Base-by-base conservation (phyloP, 2,888 invertebrate genomes). In the Micoletzkya japonica region DNA sequence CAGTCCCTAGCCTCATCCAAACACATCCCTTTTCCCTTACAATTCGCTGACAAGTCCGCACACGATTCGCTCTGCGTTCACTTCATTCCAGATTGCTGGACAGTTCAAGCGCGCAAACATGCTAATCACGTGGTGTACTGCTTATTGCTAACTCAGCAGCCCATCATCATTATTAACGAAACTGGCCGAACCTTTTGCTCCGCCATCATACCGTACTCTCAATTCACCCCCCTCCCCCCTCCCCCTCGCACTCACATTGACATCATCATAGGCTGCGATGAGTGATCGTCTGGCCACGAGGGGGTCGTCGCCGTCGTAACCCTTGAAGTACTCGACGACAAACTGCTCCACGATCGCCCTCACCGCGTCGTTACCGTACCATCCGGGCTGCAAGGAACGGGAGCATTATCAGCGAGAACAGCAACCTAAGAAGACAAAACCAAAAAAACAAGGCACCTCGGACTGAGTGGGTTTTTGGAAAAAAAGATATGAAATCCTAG, bases 181-280 rank as follows among this genome's bases (percentile, higher is more conserved):
- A n/a, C n/a, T n/a, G n/a, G n/a, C n/a, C n/a, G n/a, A n/a, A n/a
- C n/a, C n/a, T n/a, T n/a, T n/a, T n/a, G n/a, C n/a, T n/a, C n/a
- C n/a, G n/a, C n/a, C n/a, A n/a, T n/a, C n/a, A n/a, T n/a, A n/a
- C n/a, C n/a, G n/a, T n/a, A n/a, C n/a, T n/a, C n/a, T n/a, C n/a
- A n/a, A n/a, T n/a, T n/a, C n/a, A n/a, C n/a, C n/a, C n/a, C n/a
- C n/a, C n/a, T n/a, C n/a, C n/a, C n/a, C n/a, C n/a, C n/a, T 30
- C 52, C 34, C 26, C 44, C 14, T 17, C 10, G 7, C 2, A 59
- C 75, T 64, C 61, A 83, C 83, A 57, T 81, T 72, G 24, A 75
- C 75, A 28, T 77, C 77, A 64, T 82, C 81, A 59, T 84, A 84
- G 2, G 83, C 84, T 28, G 75, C 72, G 37, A 80, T 68, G 10